These are phyloP conservation scores for Achlya flavicornis DNA, from an alignment of 2,888 invertebrate genomes.

Conservation along the genomic window DNA sequence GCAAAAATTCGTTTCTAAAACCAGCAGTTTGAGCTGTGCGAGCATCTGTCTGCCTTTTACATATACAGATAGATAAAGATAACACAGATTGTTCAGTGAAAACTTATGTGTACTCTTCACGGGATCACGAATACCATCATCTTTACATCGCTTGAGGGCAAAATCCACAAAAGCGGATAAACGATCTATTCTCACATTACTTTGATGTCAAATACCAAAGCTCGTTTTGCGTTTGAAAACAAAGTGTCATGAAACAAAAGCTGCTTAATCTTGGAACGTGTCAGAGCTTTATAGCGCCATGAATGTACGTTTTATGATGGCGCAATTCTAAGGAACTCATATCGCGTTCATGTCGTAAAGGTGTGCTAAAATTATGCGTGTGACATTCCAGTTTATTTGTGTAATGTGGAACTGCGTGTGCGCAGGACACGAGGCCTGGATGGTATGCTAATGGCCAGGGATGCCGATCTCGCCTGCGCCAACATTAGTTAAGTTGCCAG, in stretches of 20 bases:
- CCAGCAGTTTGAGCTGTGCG: no score
- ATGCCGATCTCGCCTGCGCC: conserved; percentile 24
- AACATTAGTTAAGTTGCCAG: neutral
- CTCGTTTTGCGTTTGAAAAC: neutral
- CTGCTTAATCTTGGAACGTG: conserved; percentile 10
- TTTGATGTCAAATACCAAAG: conserved; percentile 1
- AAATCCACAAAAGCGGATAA: neutral
- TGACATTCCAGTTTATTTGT: conserved; percentile 70
- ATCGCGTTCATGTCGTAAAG: conserved; percentile 33
- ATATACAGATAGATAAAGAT: no score
- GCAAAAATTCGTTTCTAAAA: no score
- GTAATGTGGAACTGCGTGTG: conserved; percentile 25
- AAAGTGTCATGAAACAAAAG: neutral
- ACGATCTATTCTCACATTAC: neutral
- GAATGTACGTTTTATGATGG: conserved; percentile 8
- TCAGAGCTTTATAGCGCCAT: conserved; percentile 1
- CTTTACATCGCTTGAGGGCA: neutral
- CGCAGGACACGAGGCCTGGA: neutral
- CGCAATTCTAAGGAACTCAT: conserved; percentile 29
- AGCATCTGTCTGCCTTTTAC: no score
- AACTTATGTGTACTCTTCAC: neutral
- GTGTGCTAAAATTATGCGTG: conserved; percentile 59
- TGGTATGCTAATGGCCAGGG: conserved; percentile 38
- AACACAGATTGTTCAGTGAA: no score
- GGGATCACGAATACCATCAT: neutral